phyloP scores from a whole-genome alignment of 1,140 invertebrate genomes.

The Artemia franciscana region DNA sequence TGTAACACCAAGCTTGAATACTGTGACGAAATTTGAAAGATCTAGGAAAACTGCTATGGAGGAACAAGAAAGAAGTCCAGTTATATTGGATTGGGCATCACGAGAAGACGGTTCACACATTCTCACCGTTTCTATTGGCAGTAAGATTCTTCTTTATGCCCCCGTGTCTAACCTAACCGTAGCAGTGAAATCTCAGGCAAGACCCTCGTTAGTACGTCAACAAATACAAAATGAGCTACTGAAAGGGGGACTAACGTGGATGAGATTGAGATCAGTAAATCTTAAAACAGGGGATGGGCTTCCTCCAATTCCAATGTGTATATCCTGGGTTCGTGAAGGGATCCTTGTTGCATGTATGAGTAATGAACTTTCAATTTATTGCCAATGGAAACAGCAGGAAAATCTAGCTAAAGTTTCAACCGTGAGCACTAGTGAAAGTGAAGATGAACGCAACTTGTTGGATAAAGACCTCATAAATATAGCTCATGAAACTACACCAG shows the following conservation, averaged over 20 bases:
- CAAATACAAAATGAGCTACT: slow-evolving; percentile 11
- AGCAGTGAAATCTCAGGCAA: slow-evolving; percentile 8
- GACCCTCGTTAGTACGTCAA: slow-evolving; percentile 12
- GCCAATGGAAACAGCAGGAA: slow-evolving; percentile 58
- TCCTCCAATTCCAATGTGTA: slow-evolving; percentile 87
- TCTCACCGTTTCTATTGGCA: slow-evolving; percentile 82
- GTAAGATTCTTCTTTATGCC: slow-evolving; percentile 63
- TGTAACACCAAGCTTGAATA: background rate
- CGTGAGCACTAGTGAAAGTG: slow-evolving; percentile 1
- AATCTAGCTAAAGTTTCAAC: background rate
- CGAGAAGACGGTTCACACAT: slow-evolving; percentile 97
- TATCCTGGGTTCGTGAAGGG: slow-evolving; percentile 93
- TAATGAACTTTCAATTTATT: slow-evolving; percentile 98
- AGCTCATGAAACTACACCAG: slow-evolving; percentile 5
- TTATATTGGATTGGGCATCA: slow-evolving; percentile 95
- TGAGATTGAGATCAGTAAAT: slow-evolving; percentile 75
- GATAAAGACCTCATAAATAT: slow-evolving; percentile 5
- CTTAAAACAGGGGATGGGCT: slow-evolving; percentile 81
- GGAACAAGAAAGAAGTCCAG: slow-evolving; percentile 24
- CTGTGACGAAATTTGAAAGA: slow-evolving; percentile 5
- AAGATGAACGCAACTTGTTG: slow-evolving; percentile 6
- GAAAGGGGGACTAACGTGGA: slow-evolving; percentile 43
- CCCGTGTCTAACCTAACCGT: slow-evolving; percentile 32
- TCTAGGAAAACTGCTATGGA: slow-evolving; percentile 17
- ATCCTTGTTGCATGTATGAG: slow-evolving; percentile 97